Conservation (phyloP, 1,140 invertebrate species). For the Procambarus virginalis region DNA sequence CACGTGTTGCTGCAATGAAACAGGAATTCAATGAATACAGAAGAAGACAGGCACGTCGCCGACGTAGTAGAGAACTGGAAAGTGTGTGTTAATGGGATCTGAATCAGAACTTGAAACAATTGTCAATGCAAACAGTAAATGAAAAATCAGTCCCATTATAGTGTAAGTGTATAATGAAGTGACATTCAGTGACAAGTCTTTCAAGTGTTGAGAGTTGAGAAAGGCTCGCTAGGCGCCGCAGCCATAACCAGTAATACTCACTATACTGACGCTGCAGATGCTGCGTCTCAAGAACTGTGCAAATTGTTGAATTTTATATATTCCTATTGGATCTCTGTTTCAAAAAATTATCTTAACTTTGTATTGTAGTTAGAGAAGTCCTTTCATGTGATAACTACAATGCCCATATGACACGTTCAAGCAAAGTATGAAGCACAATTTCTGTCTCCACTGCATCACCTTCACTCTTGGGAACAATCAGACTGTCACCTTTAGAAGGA, state of each 20-base stretch:
- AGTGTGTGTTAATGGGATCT: conserved; percentile 71
- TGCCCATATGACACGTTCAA: conserved; percentile 62
- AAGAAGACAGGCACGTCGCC: conserved; percentile 85
- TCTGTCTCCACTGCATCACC: conserved; percentile 62
- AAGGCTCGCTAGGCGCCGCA: conserved; percentile 54
- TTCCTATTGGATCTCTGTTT: conserved; percentile 67
- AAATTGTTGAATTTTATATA: conserved; percentile 69
- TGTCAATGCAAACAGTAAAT: conserved; percentile 15
- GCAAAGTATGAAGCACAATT: conserved; percentile 66
- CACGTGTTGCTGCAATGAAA: conserved; percentile 93
- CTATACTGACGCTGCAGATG: conserved; percentile 55
- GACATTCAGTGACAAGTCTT: conserved; percentile 57
- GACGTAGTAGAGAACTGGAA: conserved; percentile 73
- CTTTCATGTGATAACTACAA: conserved; percentile 67
- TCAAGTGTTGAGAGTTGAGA: conserved; percentile 41
- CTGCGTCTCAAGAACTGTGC: conserved; percentile 63
- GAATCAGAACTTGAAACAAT: conserved; percentile 28
- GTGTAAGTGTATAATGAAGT: conserved; percentile 44
- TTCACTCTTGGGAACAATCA: conserved; percentile 61
- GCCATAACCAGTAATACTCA: conserved; percentile 65
- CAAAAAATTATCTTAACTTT: conserved; percentile 54
- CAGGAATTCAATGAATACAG: conserved; percentile 95
- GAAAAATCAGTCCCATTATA: conserved; percentile 32
- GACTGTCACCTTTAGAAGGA: conserved; percentile 20
- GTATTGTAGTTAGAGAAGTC: conserved; percentile 61